These are phyloP conservation scores for Eupeodes luniger DNA, from an alignment of 2,888 invertebrate genomes.

Conservation along the genomic window DNA sequence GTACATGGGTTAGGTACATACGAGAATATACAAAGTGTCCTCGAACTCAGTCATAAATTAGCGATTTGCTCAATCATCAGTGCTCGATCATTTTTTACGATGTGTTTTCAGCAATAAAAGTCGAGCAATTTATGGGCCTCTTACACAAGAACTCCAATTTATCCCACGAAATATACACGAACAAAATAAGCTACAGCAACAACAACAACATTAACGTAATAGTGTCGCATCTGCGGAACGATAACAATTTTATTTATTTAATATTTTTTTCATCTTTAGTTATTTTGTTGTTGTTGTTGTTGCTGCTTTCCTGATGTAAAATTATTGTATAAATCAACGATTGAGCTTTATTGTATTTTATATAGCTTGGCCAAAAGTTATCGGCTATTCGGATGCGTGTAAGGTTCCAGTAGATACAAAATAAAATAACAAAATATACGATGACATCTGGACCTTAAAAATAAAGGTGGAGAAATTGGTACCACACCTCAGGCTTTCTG, in stretches of 20 bases:
- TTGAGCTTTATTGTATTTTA: conserved; percentile 62
- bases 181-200: neutral
- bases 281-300: neutral
- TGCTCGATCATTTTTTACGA: conserved; percentile 76
- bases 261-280: conserved; percentile 31
- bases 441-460: conserved; percentile 55
- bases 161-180: neutral
- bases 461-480: conserved; percentile 12
- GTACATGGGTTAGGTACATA: conserved; percentile 25
- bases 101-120: conserved; percentile 73
- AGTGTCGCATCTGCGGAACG: conserved; percentile 64
- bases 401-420: neutral
- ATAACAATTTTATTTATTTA: conserved; percentile 73
- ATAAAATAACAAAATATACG: conserved; percentile 12
- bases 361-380: conserved; percentile 32
- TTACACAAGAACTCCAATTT: conserved; percentile 26
- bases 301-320: conserved; percentile 27
- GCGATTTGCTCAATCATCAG: conserved; percentile 76
- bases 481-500: conserved; percentile 17
- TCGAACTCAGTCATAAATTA: conserved; percentile 64
- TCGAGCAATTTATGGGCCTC: conserved; percentile 62
- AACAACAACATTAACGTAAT: conserved; percentile 45
- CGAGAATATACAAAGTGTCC: conserved; percentile 29
- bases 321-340: conserved; percentile 68
- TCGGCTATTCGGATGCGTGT: conserved; percentile 25